Percentiles rank a stretch among this genome's conserved stretches.
phyloP scores from a whole-genome alignment of 2,113 vertebrate species.

The Oreochromis tanganicae region DNA sequence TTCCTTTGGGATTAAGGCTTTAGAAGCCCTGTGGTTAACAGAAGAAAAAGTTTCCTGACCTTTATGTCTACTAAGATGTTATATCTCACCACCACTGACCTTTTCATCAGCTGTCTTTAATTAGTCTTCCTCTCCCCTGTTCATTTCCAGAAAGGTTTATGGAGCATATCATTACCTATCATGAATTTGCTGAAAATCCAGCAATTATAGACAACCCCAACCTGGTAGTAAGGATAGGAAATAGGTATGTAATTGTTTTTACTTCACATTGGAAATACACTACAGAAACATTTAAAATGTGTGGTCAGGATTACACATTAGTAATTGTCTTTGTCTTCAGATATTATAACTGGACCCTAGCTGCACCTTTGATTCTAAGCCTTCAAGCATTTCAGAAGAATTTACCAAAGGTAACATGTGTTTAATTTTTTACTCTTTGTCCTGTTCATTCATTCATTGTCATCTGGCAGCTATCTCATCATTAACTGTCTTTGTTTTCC shows the following conservation, averaged over 20 bases:
- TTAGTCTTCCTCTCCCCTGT: neutral
- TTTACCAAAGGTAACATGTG: conserved; percentile 84
- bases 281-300: neutral
- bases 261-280: neutral
- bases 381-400: conserved; percentile 98
- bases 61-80: neutral
- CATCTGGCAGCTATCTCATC: neutral
- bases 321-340: conserved; percentile 56
- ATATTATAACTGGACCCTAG: conserved; percentile 97
- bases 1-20: neutral
- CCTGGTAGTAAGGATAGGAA: conserved; percentile 88
- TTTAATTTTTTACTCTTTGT: neutral
- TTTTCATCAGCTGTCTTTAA: neutral
- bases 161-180: conserved; percentile 94
- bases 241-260: conserved; percentile 63
- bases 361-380: conserved; percentile 94
- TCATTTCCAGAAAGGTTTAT: conserved; percentile 87
- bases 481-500: neutral
- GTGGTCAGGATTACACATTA: neutral
- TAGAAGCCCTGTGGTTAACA: neutral
- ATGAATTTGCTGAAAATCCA: conserved; percentile 95
- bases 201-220: conserved; percentile 97
- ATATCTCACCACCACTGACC: neutral
- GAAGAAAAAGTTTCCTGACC: neutral
- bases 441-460: neutral